Conservation (phyloP, 2,888 invertebrate species). For the Dysmachus trigonus region DNA sequence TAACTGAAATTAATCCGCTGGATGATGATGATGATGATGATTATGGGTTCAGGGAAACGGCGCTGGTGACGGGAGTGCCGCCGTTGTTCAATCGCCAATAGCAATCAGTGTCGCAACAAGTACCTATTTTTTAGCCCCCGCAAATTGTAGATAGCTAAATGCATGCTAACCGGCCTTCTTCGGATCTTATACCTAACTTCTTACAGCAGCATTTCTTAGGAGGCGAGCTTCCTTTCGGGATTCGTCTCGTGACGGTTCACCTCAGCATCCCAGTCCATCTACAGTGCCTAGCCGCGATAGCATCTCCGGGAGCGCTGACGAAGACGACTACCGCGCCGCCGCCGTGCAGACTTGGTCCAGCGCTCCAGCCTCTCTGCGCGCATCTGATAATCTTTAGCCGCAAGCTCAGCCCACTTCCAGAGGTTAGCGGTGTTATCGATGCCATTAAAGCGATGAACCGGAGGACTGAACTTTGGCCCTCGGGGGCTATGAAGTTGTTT, state of each 20-base stretch:
- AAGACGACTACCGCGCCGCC: neutral
- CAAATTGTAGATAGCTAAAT: neutral
- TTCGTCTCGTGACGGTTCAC: neutral
- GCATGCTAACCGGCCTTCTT: neutral
- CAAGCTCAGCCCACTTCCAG: slow-evolving; percentile 29
- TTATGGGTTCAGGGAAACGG: neutral
- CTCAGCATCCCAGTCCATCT: neutral
- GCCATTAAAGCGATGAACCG: slow-evolving; percentile 30
- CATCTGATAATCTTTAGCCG: slow-evolving; percentile 32
- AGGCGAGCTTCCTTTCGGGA: neutral
- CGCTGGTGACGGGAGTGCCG: neutral
- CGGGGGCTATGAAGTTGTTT: slow-evolving; percentile 7
- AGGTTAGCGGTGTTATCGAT: slow-evolving; percentile 36
- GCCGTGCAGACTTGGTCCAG: neutral
- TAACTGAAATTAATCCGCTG: neutral
- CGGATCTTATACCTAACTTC: neutral
- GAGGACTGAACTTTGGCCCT: slow-evolving; percentile 16
- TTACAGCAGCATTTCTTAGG: neutral
- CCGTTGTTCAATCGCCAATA: neutral
- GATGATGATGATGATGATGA: neutral
- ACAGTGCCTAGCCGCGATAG: neutral
- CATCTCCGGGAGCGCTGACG: neutral
- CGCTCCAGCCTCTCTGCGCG: neutral
- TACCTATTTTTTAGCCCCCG: neutral
- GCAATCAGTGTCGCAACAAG: neutral